These are phyloP conservation scores for Hirudinaria manillensis DNA, from an alignment of 2,888 invertebrate genomes.

Conservation along the genomic window DNA sequence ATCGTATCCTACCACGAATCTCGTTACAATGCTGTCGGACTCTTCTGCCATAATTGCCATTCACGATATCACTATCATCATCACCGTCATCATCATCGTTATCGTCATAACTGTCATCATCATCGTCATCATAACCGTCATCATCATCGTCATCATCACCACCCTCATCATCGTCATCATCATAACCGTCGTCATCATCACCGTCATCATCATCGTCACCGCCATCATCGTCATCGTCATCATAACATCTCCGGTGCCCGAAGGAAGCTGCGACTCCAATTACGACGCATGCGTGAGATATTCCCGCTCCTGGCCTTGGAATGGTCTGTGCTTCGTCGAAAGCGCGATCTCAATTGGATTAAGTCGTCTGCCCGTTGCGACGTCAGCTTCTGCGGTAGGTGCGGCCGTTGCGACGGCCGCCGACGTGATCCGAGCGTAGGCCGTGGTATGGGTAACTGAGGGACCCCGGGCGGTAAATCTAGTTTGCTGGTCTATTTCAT, in stretches of 20 bases:
- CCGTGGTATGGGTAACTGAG: too few relatives aligned
- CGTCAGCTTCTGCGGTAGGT: too few relatives aligned
- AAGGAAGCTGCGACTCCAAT: too few relatives aligned
- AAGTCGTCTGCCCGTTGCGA: too few relatives aligned
- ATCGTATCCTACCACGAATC: not conserved
- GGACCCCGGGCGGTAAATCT: too few relatives aligned
- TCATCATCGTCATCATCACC: conserved; percentile 13
- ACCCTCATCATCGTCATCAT: conserved; percentile 4
- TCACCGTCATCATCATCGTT: not conserved
- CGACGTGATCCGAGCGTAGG: too few relatives aligned
- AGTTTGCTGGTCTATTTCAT: too few relatives aligned
- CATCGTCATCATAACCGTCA: not conserved
- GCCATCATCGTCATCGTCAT: not conserved
- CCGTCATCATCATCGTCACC: not conserved
- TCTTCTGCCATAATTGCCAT: not conserved
- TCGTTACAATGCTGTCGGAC: too few relatives aligned
- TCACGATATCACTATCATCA: not conserved
- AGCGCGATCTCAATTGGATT: too few relatives aligned
- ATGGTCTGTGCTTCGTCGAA: too few relatives aligned
- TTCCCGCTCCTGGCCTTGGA: too few relatives aligned
- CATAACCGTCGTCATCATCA: not conserved
- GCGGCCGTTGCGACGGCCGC: too few relatives aligned
- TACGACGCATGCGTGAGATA: not conserved
- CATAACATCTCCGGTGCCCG: not conserved
- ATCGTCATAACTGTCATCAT: not conserved